Base-by-base conservation (phyloP, 2,888 invertebrate species). In the Lepidocyrtinus sp. region DNA sequence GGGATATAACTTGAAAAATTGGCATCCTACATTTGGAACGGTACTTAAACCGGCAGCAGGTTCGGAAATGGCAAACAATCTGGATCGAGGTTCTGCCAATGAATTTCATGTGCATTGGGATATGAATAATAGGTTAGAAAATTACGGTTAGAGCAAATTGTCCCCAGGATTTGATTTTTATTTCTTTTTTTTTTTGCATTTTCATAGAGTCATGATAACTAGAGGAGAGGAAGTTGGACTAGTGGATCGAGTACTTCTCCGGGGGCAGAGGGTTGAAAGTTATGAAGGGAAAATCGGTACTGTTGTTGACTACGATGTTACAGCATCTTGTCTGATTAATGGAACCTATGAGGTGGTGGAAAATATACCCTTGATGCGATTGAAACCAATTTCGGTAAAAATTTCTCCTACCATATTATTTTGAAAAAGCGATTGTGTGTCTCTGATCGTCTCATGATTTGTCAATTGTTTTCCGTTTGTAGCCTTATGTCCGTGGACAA, bases 231-330 rank as follows among this genome's bases (percentile, higher is more conserved):
- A 97, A 94, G 94, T 97, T 85, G 93, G 94, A 17, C 89, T 98
- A 79, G 94, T 95, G 70, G 97, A 97, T 88, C 91, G 98, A 75
- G 95, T 95, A 9, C 90, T 98, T 79, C 95, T 96, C 93, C 96
- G 97, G 0, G 97, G 96, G 12, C 96, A 96, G 90, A 94, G 96
- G 0, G 95, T 96, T 2, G 91, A 94, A 67, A 75, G 71, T 45
- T 12, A 61, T 24, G 65, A 79, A 0, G 82, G 83, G 2, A 15
- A 71, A 0, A 19, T 46, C 27, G 85, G 85, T 9, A 82, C 80
- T 0, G 78, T 85, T 87, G 92, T 95, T 78, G 94, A 95, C 87
- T 94, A 95, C 27, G 92, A 93, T 84, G 93, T 96, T 88, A 92
- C 92, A 15, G 94, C 96, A 26, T 94, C 95, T 82, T 92, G 96